These are phyloP conservation scores for Peromyscus leucopus DNA, from an alignment of 2,113 vertebrate species.

Conservation along the genomic window DNA sequence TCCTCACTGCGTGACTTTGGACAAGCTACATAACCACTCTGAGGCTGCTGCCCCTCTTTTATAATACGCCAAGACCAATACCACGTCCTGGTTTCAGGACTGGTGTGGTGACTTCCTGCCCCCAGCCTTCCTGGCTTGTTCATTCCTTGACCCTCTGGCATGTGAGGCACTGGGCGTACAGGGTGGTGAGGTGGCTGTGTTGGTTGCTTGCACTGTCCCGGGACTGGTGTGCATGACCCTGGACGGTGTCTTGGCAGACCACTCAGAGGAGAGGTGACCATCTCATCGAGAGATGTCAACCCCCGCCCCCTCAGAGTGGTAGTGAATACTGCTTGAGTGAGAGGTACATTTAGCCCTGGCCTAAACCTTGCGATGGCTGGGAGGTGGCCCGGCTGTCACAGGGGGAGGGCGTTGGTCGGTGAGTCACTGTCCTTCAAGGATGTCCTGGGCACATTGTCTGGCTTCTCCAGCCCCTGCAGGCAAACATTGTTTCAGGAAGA, in stretches of 20 bases:
- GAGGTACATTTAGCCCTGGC: background rate
- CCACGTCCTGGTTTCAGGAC: background rate
- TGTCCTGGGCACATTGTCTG: conserved; percentile 25
- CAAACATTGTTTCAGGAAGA: conserved; percentile 26
- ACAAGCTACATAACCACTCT: background rate
- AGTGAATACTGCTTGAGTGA: background rate
- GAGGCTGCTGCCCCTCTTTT: background rate
- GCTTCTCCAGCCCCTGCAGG: background rate
- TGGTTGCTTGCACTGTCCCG: background rate
- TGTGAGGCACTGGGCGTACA: rapidly evolving
- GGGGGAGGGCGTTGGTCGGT: background rate
- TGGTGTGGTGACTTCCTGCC: background rate
- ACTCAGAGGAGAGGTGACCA: background rate
- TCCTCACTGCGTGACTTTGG: background rate
- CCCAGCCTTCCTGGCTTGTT: background rate
- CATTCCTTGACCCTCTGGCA: background rate
- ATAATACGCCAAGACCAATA: rapidly evolving
- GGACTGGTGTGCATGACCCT: background rate
- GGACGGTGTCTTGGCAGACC: background rate
- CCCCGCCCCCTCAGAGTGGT: rapidly evolving
- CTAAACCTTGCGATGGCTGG: background rate
- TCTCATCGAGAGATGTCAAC: background rate
- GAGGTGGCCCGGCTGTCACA: background rate
- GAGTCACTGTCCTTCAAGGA: conserved; percentile 1
- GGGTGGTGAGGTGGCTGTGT: background rate